Base-by-base conservation (phyloP, 2,113 vertebrate genomes). In the Arothron firmamentum region DNA sequence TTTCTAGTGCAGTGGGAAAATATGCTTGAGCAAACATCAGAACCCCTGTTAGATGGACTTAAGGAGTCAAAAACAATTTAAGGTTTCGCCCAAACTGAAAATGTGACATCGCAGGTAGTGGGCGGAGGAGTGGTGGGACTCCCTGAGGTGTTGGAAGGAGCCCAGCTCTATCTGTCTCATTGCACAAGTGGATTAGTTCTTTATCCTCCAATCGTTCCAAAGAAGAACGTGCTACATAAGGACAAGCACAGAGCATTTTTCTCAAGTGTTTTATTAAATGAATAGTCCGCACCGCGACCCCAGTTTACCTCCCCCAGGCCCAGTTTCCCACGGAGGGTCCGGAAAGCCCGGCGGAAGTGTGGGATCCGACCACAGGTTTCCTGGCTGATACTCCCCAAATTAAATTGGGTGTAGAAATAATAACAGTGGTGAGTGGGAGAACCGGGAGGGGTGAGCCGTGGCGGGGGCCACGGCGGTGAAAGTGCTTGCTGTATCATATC, bases 151-250 rank as follows among this genome's bases (percentile, higher is more conserved):
- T 54, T 78, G 72, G 69, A 78, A 63, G 34, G 53, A 62, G 47
- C 78, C 78, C 82, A 78, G 55, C 67, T 17, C 74, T 54, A 79
- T 77, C 65, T 77, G 77, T 75, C 74, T 75, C 72, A 78, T 61
- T 42, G 70, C 67, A 75, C 73, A 76, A 80, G 71, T 76, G 71
- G 76, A 81, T 81, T 79, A 72, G 53, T 54, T 69, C 71, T 80
- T 84, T 74, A 79, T 81, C 79, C 67, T 52, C 3, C 18, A 11
- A 17, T 57, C 52, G 69, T 74, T 72, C 62, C 62, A 78, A 78
- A 62, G 60, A 78, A 62, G 60, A 77, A 69, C 72, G 80, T 47
- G 52, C 47, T 23, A 50, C 59, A 77, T 77, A 79, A 56, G 46
- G 25, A 28, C 47, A 67, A 52, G 48, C 57, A 31, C 38, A 56